Conservation (phyloP, 2,797 vertebrate genomes). For the Orientallactaga sibirica region DNA sequence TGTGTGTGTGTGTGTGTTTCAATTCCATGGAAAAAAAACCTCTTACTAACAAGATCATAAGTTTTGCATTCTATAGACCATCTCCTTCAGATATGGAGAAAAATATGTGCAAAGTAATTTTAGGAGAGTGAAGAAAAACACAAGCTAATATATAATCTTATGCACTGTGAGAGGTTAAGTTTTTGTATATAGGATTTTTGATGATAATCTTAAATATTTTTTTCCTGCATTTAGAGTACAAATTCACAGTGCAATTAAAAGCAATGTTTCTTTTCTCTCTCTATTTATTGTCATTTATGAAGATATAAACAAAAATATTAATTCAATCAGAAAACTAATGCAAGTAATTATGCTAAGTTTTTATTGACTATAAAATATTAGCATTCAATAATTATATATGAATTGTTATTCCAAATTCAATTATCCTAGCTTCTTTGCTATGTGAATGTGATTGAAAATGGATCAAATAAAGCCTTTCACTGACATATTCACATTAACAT, state of each 20-base stretch:
- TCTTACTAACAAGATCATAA: neutral
- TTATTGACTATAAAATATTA: slow-evolving; percentile 19
- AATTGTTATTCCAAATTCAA: neutral
- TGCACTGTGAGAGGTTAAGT: neutral
- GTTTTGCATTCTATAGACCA: neutral
- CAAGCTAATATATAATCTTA: neutral
- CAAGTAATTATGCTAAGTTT: neutral
- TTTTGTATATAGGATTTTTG: neutral
- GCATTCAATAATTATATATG: neutral
- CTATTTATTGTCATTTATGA: neutral
- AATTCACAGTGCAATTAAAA: slow-evolving; percentile 16
- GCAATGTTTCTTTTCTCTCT: neutral
- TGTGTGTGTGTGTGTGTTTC: neutral
- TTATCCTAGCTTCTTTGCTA: neutral
- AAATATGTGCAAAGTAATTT: neutral
- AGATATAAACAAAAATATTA: slow-evolving; percentile 8
- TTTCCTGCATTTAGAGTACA: neutral
- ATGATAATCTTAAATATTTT: slow-evolving; percentile 6
- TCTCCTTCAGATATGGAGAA: neutral
- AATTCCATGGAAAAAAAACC: neutral
- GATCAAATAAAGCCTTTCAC: neutral
- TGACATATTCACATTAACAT: neutral
- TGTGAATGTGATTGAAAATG: neutral
- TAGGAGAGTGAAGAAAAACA: neutral
- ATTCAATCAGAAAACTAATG: neutral